A percentile compares a stretch with the other conserved stretches of the same genome.
Conservation (phyloP, 2,113 vertebrate species). For the Noctilio leporinus region DNA sequence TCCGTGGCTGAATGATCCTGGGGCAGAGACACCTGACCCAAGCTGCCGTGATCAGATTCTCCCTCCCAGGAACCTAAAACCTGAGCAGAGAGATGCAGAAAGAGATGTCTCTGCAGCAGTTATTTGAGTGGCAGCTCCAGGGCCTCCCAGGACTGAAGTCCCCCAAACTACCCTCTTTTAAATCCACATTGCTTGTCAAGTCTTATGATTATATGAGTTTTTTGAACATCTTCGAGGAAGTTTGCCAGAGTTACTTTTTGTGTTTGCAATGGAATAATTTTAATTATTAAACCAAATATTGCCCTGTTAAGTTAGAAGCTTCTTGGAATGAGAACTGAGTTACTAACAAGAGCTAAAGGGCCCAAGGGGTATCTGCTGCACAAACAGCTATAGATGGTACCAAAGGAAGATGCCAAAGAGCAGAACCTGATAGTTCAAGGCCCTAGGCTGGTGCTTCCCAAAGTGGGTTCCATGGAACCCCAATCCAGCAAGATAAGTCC, state of each 20-base stretch:
- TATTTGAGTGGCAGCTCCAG: not conserved
- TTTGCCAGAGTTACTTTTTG: not conserved
- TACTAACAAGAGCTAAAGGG: not conserved
- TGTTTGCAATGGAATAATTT: not conserved
- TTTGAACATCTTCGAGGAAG: not conserved
- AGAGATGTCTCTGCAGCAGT: not conserved
- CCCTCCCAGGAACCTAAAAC: not conserved
- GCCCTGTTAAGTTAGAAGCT: constrained; percentile 33
- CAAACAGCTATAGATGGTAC: not conserved
- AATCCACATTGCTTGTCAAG: not conserved
- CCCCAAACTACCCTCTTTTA: not conserved
- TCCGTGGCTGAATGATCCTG: not conserved
- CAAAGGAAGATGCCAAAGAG: not conserved
- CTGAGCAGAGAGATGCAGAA: not conserved
- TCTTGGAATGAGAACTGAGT: constrained; percentile 28
- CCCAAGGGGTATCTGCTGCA: not conserved
- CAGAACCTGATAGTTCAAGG: not conserved
- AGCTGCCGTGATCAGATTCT: not conserved
- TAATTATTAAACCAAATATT: constrained; percentile 12
- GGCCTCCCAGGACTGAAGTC: not conserved
- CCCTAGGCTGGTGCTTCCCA: not conserved
- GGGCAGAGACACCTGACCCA: not conserved
- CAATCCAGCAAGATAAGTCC: not conserved
- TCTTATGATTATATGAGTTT: not conserved
- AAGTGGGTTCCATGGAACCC: not conserved